phyloP scores from a whole-genome alignment of 2,888 invertebrate genomes.

The Lithophane socia region DNA sequence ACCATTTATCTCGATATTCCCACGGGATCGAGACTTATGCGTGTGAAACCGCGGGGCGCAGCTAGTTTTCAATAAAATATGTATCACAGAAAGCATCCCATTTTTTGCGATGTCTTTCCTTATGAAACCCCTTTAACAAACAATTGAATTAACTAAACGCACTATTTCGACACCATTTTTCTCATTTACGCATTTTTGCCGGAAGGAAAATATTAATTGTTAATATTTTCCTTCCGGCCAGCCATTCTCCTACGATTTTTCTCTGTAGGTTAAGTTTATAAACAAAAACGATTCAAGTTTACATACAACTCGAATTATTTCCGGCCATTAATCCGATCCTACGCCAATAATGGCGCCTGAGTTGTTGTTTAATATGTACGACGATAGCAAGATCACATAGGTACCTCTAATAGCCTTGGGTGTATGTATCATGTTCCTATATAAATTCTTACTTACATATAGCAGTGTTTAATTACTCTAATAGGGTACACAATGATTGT shows the following conservation, averaged over 20 bases:
- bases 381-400: not conserved
- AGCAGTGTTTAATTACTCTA: slow-evolving; percentile 16
- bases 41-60: too few relatives aligned
- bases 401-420: not conserved
- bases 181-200: not conserved
- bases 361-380: slow-evolving; percentile 9
- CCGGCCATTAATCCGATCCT: not conserved
- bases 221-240: not conserved
- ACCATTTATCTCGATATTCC: too few relatives aligned
- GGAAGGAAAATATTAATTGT: not conserved
- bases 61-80: not conserved
- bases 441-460: not conserved
- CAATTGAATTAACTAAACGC: not conserved
- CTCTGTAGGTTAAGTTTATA: not conserved
- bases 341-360: not conserved
- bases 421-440: slow-evolving; percentile 28
- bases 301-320: not conserved
- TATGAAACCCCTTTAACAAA: not conserved
- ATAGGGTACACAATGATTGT: slow-evolving; percentile 11
- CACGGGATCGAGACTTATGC: too few relatives aligned
- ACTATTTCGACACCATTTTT: not conserved
- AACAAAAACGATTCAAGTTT: not conserved
- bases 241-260: too few relatives aligned
- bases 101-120: not conserved
- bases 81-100: too few relatives aligned